Evolutionary conservation across 2,888 invertebrate genomes (phyloP), one percentile per base, ranked within the genome.

Genomic region (Ernsta delagoae): DNA sequence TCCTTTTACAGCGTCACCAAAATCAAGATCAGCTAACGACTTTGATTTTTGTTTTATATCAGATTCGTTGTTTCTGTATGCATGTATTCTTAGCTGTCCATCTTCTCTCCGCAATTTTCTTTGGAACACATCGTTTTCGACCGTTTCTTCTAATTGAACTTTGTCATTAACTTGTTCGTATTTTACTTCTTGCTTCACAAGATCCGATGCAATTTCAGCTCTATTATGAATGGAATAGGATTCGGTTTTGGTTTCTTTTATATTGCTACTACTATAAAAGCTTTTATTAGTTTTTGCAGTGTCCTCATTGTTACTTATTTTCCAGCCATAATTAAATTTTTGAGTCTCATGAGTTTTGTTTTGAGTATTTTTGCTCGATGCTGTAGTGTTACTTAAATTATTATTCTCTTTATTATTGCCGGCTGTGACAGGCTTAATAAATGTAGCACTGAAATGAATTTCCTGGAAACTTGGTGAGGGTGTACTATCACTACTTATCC

Each of bases 1-100:
- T 0, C 89, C 90, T 63, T 82, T 83, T 0, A 89, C 78, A 0
- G 77, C 79, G 41, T 87, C 83, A 0, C 85, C 87, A 67, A 88
- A 72, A 70, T 89, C 84, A n/a, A 83, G 41, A 48, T 88, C 90
- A 0, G 85, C 90, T 3, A 85, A 65, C 1, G 89, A 89, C 59
- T 84, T 86, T 0, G 77, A 63, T 6, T 57, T 73, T 59, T 73
- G 16, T 36, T 72, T 78, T 5, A 78, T 65, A 45, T 82, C 76
- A 11, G 48, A 8, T 69, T 74, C 76, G 48, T 74, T 70, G 7
- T 71, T 70, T 48, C 71, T 73, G 53, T 72, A 71, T 0, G 70
- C 69, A n/a, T 69, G 57, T n/a, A 66, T 70, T 43, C 64, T 59
- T 34, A 69, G 50, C 1, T 36, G 61, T 39, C 61, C 61, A 8